These are phyloP conservation scores for Vipera latastei DNA, from an alignment of 2,797 vertebrate genomes.

Conservation along the genomic window DNA sequence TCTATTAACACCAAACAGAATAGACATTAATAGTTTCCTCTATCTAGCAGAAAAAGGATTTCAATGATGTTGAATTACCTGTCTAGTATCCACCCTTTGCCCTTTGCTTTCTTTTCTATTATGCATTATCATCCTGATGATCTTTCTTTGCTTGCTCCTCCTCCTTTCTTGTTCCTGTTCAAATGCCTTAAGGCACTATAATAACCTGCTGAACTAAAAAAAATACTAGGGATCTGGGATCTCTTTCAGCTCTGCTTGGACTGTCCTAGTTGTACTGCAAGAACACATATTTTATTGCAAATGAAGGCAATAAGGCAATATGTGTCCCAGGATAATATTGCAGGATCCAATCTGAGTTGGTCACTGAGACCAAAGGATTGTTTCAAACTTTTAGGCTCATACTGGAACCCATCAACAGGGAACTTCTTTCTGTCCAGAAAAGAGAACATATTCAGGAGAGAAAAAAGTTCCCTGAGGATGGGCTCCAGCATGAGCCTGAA, in stretches of 20 bases:
- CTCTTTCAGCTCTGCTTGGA: neutral
- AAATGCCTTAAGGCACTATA: neutral
- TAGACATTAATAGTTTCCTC: neutral
- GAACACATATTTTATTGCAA: neutral
- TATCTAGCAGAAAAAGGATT: neutral
- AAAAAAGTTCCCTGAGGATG: neutral
- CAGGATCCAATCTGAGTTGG: neutral
- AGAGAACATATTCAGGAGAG: neutral
- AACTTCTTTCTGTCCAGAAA: too few relatives aligned
- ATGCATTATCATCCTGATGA: neutral
- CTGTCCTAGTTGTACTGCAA: neutral
- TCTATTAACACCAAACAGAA: neutral
- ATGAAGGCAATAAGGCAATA: neutral
- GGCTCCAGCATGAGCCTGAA: neutral
- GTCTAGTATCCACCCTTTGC: neutral
- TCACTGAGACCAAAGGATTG: neutral
- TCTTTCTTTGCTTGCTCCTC: neutral
- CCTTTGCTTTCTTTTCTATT: neutral
- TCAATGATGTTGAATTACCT: neutral
- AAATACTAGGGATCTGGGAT: neutral
- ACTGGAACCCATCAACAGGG: neutral
- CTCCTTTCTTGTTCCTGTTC: conserved; percentile 1
- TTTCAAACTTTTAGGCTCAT: neutral
- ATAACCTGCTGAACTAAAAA: neutral
- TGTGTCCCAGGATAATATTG: neutral